Conservation (phyloP, 2,888 invertebrate genomes). For the Lumbricus terrestris region DNA sequence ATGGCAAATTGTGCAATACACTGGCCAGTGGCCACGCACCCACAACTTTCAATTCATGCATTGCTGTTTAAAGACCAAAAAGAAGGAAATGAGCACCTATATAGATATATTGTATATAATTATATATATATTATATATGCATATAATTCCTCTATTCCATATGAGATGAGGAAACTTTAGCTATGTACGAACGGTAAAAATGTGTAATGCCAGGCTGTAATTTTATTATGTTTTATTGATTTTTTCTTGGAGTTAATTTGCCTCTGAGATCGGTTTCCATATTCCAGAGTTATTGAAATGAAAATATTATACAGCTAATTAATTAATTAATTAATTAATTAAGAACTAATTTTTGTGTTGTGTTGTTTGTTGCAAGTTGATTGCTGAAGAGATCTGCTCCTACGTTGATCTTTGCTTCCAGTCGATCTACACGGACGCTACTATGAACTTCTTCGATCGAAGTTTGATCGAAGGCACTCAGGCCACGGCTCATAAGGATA, state of each 20-base stretch:
- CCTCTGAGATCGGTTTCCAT: neutral
- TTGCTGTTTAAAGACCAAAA: neutral
- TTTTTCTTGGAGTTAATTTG: neutral
- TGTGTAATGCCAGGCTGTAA: too few relatives aligned
- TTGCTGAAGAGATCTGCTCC: slow-evolving; percentile 55
- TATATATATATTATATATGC: too few relatives aligned
- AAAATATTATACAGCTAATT: neutral
- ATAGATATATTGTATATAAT: too few relatives aligned
- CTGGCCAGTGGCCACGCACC: neutral
- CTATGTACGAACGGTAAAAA: too few relatives aligned
- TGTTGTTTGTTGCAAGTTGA: slow-evolving; percentile 39
- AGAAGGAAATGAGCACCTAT: neutral
- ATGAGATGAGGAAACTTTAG: too few relatives aligned
- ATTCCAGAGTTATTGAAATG: neutral
- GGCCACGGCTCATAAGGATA: neutral
- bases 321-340: neutral
- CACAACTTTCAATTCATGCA: neutral
- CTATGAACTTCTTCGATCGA: slow-evolving; percentile 36
- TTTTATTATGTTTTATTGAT: neutral
- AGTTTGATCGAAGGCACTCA: slow-evolving; percentile 15
- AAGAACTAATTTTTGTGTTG: neutral
- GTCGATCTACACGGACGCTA: slow-evolving; percentile 55
- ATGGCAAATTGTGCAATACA: neutral
- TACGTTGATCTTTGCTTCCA: slow-evolving; percentile 57
- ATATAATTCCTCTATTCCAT: too few relatives aligned